Conservation (phyloP, 2,888 invertebrate species). For the Cheilosia impressa region DNA sequence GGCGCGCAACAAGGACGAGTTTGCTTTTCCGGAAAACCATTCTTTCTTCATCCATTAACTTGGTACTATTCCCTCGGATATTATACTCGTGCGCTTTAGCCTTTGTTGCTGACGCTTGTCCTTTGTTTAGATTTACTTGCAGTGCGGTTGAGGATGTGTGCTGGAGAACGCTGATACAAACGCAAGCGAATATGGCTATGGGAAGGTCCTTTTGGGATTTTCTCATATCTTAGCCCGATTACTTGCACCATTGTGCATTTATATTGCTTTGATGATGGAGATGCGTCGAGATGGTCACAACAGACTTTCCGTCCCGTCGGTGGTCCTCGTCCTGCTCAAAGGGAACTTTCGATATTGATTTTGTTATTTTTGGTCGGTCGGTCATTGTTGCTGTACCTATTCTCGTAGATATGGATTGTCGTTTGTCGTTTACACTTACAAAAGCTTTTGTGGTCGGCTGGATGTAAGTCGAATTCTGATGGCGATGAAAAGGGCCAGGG, state of each 20-base stretch:
- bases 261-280: constrained; percentile 72
- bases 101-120: constrained; percentile 65
- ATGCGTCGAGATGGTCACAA: constrained; percentile 57
- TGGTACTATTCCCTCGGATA: constrained; percentile 20
- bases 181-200: constrained; percentile 19
- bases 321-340: constrained; percentile 36
- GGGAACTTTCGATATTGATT: constrained; percentile 67
- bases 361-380: constrained; percentile 52
- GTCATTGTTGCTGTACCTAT: constrained; percentile 24
- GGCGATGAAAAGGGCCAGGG: neutral
- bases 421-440: constrained; percentile 62
- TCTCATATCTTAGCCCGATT: constrained; percentile 73
- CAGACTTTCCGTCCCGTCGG: constrained; percentile 17
- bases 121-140: constrained; percentile 66
- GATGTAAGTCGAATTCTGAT: constrained; percentile 41
- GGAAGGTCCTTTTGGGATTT: constrained; percentile 56
- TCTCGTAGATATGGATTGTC: neutral
- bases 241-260: constrained; percentile 74
- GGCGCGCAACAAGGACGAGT: constrained; percentile 23
- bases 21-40: constrained; percentile 62
- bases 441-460: constrained; percentile 59
- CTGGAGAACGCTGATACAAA: constrained; percentile 1
- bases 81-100: constrained; percentile 29
- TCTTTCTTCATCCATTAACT: constrained; percentile 65
- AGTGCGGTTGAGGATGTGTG: constrained; percentile 41